Conservation (phyloP, 1,140 invertebrate genomes). For the Drepana arcuata region DNA sequence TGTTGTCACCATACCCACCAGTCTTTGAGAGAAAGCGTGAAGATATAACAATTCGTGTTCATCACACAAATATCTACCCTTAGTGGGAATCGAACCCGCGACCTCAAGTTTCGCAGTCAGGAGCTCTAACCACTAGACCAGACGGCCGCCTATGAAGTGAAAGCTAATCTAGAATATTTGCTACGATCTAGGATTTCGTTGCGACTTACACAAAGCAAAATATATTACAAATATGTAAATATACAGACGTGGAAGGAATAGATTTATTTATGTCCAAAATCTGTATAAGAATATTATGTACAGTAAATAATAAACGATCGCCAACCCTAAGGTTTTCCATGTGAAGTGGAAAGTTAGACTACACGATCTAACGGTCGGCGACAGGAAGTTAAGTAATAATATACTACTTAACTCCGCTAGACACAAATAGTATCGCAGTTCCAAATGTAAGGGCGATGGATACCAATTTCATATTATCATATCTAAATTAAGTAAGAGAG, state of each 20-base stretch:
- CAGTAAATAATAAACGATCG: not conserved
- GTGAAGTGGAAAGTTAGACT: constrained; percentile 18
- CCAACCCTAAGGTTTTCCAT: constrained; percentile 36
- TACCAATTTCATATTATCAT: not conserved
- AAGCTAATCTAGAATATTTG: not conserved
- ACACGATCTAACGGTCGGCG: constrained; percentile 14
- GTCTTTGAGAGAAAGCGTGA: no score
- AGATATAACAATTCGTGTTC: no score
- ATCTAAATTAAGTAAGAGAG: not conserved
- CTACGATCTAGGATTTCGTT: not conserved
- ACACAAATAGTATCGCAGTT: not conserved
- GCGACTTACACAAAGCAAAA: no score
- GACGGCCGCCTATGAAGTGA: no score
- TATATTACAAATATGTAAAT: no score
- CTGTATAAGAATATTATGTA: not conserved
- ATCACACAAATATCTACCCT: no score
- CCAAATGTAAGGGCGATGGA: not conserved
- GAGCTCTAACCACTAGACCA: no score
- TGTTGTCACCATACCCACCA: no score
- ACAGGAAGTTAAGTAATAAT: constrained; percentile 12
- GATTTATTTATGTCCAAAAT: not conserved
- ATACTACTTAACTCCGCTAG: not conserved
- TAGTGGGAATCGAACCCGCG: no score
- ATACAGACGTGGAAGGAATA: no score
- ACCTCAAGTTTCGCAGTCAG: no score